Base-by-base conservation (phyloP, 2,888 invertebrate species). In the Neria commutata region DNA sequence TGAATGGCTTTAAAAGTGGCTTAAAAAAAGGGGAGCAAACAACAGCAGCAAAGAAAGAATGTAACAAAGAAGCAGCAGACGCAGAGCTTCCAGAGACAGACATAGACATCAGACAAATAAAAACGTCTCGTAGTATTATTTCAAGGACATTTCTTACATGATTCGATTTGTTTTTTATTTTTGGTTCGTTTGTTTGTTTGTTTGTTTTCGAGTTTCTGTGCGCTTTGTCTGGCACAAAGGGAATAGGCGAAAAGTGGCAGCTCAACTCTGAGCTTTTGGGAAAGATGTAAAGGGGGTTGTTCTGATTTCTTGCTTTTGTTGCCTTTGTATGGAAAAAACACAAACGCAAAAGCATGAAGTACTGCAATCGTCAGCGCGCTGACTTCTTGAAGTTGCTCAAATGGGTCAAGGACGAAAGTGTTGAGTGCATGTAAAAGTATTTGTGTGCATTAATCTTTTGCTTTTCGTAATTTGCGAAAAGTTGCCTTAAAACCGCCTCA, bases 111-210 rank as follows among this genome's bases (percentile, higher is more conserved):
- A 60, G 60, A 62, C 60, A 59, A 63, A 63, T 58, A 58, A 62
- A 60, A 65, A 58, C 57, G 65, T 60, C 62, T 63, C 60, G 54
- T 54, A 63, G 56, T 50, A 50, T 8, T 11, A 26, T 63, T 65
- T 63, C 65, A 65, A 63, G 65, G 63, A 65, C 65, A 63, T 60
- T 53, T 46, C 60, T 60, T 59, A 42, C 19, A 21, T 6, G 42
- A 17, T 42, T 17, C n/a, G n/a, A n/a, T n/a, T n/a, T 17, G 14
- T 19, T 4, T 17, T 42, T 21, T 19, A 14, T 4, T 42, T 42
- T 17, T 42, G 37, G 5, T 42, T 21, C 14, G 21, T 17, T 42
- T 42, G 6, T 37, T 37, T 37, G 37, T 37, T 21, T 24, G 24
- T 23, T 37, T 52, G n/a, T 40, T 24, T n/a, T 52, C 25, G n/a